These are phyloP conservation scores for Pachyrhynchus sulphureomaculatus DNA, from an alignment of 1,140 invertebrate species.

Conservation along the genomic window DNA sequence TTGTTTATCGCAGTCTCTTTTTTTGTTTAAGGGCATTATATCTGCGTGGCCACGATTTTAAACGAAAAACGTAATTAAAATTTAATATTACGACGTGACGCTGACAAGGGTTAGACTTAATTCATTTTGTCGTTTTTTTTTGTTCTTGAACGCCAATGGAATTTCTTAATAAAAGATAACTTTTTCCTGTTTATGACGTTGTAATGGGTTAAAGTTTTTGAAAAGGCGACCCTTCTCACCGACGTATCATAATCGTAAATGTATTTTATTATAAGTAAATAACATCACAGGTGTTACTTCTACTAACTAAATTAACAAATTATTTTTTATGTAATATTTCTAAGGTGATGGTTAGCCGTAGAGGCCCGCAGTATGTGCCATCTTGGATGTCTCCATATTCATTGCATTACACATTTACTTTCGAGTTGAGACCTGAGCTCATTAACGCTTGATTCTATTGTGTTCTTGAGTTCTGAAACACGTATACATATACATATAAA, in stretches of 20 bases:
- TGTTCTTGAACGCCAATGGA: constrained; percentile 1
- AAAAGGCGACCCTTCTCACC: constrained; percentile 12
- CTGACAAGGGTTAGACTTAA: constrained; percentile 14
- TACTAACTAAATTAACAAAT: constrained; percentile 39
- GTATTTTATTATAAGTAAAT: constrained; percentile 34
- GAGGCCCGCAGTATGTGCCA: constrained; percentile 44
- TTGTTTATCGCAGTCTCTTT: constrained; percentile 55
- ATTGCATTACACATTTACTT: constrained; percentile 91
- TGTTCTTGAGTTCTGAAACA: constrained; percentile 86
- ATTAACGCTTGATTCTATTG: constrained; percentile 91
- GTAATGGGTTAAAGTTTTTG: too few species aligned
- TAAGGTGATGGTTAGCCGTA: constrained; percentile 26
- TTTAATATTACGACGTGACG: constrained; percentile 7
- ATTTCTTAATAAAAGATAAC: too few species aligned
- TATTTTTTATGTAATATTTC: constrained; percentile 23
- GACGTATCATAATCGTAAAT: constrained; percentile 6
- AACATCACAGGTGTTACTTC: constrained; percentile 36
- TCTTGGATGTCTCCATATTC: constrained; percentile 52
- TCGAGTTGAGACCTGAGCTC: constrained; percentile 92
- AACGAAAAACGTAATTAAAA: constrained; percentile 4
- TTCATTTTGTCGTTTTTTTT: constrained; percentile 16
- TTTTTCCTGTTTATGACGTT: too few species aligned
- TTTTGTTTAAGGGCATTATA: constrained; percentile 40
- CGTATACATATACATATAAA: constrained; percentile 36
- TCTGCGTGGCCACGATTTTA: constrained; percentile 32